Conservation (phyloP, 2,113 vertebrate genomes). For the Clinocottus analis region DNA sequence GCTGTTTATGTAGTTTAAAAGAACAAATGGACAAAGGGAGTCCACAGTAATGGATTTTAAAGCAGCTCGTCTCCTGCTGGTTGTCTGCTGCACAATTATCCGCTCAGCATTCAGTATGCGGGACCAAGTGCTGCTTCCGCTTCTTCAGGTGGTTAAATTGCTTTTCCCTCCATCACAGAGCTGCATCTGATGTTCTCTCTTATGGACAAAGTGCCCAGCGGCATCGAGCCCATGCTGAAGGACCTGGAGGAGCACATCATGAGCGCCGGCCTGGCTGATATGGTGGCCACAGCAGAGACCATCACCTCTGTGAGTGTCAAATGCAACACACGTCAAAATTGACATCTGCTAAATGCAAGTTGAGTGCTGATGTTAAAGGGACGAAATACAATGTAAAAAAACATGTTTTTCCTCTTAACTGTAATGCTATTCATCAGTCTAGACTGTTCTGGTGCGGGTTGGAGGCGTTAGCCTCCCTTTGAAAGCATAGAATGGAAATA, state of each 20-base stretch:
- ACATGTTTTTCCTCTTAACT: not conserved
- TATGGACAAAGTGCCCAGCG: conserved; percentile 99
- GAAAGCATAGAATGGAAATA: too few species aligned
- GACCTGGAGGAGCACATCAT: conserved; percentile 99
- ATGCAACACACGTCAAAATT: not conserved
- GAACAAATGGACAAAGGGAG: conserved; percentile 2
- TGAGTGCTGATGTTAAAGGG: not conserved
- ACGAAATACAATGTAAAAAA: too few species aligned
- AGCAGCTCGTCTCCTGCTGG: conserved; percentile 21
- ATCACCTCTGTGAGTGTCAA: conserved; percentile 94
- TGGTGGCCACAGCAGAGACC: conserved; percentile 98
- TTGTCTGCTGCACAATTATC: conserved; percentile 19
- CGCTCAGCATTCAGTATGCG: not conserved
- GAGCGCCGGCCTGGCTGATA: conserved; percentile 97
- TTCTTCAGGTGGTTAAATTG: not conserved
- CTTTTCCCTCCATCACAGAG: conserved; percentile 81
- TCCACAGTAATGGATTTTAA: conserved; percentile 52
- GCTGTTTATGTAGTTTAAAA: not conserved
- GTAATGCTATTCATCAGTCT: not conserved
- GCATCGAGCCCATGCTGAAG: conserved; percentile 98
- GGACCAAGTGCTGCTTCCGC: not conserved
- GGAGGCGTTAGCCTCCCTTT: too few species aligned
- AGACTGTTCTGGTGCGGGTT: too few species aligned
- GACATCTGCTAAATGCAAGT: not conserved
- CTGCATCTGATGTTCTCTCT: conserved; percentile 98